These are phyloP conservation scores for Zhengitettix transpicula DNA, from an alignment of 2,888 invertebrate genomes.

Conservation along the genomic window DNA sequence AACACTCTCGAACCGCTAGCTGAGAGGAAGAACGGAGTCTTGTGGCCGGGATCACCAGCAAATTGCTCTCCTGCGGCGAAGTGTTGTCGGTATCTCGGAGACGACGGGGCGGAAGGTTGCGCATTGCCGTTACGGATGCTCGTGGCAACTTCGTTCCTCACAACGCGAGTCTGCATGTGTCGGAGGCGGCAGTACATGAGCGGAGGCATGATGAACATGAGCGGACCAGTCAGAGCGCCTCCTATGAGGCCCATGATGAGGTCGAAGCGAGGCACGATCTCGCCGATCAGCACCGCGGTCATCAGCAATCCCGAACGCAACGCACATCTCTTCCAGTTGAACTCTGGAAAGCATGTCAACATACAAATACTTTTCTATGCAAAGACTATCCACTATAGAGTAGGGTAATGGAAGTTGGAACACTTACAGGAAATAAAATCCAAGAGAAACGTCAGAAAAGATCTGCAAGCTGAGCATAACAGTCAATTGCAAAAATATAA, in stretches of 20 bases:
- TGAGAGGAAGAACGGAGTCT: not conserved
- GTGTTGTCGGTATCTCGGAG: slow-evolving; percentile 5
- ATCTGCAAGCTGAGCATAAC: too few species aligned
- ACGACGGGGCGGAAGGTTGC: not conserved
- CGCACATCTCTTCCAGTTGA: slow-evolving; percentile 53
- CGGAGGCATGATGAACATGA: slow-evolving; percentile 73
- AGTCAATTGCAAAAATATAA: too few species aligned
- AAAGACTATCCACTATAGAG: too few species aligned
- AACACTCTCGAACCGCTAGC: not conserved
- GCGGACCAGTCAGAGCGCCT: slow-evolving; percentile 64
- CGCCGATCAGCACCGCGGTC: slow-evolving; percentile 57
- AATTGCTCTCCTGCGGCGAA: not conserved
- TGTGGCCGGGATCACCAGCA: not conserved
- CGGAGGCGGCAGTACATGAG: slow-evolving; percentile 57
- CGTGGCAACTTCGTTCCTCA: not conserved
- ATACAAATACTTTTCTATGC: too few species aligned
- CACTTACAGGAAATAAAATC: too few species aligned
- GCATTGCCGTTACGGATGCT: slow-evolving; percentile 3
- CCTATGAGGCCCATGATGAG: slow-evolving; percentile 74
- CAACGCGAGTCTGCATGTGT: slow-evolving; percentile 23
- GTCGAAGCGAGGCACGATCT: slow-evolving; percentile 71
- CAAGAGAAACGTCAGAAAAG: too few species aligned
- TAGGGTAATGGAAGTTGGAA: too few species aligned
- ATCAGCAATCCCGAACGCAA: slow-evolving; percentile 52
- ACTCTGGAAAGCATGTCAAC: slow-evolving; percentile 42